Evolutionary conservation across 2,888 invertebrate species (phyloP).

Genomic region (Drosophila acutilabella): DNA sequence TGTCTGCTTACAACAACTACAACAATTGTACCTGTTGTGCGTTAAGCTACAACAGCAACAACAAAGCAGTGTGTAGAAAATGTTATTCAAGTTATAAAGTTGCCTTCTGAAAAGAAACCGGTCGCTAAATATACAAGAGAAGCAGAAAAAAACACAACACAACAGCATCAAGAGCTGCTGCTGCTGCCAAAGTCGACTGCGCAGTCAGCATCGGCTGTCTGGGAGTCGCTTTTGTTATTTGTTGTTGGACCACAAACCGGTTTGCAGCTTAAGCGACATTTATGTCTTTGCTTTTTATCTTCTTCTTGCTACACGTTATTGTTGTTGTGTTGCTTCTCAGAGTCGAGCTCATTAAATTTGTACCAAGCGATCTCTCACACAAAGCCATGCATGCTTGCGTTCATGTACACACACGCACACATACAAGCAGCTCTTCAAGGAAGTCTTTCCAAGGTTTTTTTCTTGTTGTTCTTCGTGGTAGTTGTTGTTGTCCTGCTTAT

Average conservation of each 20-base stretch:
- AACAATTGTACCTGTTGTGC: conserved; percentile 32
- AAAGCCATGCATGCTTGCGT: background rate
- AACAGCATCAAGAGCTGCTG: conserved; percentile 15
- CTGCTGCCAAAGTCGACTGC: conserved; percentile 6
- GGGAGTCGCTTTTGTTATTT: conserved; percentile 39
- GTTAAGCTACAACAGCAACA: conserved; percentile 33
- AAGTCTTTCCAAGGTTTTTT: conserved; percentile 23
- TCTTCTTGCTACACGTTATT: background rate
- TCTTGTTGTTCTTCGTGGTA: background rate
- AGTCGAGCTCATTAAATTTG: conserved; percentile 34
- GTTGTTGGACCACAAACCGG: conserved; percentile 42
- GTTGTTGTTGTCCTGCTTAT: conserved; percentile 1
- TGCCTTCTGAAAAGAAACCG: conserved; percentile 62
- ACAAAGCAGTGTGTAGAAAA: conserved; percentile 46
- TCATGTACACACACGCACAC: background rate
- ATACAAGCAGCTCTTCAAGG: conserved; percentile 14
- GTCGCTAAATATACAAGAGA: conserved; percentile 30
- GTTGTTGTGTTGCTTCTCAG: conserved; percentile 2
- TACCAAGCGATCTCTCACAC: conserved; percentile 24
- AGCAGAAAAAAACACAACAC: conserved; percentile 12
- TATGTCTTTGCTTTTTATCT: conserved; percentile 40
- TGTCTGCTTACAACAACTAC: conserved; percentile 32
- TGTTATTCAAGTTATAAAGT: conserved; percentile 59
- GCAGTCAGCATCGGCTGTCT: conserved; percentile 30
- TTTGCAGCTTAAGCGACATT: conserved; percentile 68